Conservation (phyloP, 2,797 vertebrate species). For the Cuniculus paca region DNA sequence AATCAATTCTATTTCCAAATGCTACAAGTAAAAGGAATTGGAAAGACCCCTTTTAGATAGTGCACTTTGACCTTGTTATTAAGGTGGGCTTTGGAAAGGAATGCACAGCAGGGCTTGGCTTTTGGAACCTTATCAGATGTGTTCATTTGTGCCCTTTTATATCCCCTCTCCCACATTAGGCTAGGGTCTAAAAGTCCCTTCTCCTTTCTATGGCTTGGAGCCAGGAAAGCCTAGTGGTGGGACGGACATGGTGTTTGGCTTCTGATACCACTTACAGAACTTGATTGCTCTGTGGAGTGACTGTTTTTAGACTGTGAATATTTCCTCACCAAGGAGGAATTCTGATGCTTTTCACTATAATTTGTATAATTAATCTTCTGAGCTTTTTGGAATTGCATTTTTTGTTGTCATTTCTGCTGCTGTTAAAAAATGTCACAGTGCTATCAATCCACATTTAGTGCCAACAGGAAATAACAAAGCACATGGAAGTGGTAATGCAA, state of each 20-base stretch:
- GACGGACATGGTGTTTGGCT: conserved; percentile 61
- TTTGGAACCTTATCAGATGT: conserved; percentile 23
- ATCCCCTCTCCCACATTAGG: background rate
- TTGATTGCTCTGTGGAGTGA: conserved; percentile 9
- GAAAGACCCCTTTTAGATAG: background rate
- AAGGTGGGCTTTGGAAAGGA: conserved; percentile 8
- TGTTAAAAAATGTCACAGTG: conserved; percentile 74
- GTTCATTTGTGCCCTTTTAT: conserved; percentile 14
- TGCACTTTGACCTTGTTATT: conserved; percentile 31
- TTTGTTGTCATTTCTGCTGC: conserved; percentile 48
- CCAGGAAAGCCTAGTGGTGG: conserved; percentile 46
- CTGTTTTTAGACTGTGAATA: background rate
- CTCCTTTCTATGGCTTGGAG: conserved; percentile 3
- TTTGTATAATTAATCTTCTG: conserved; percentile 78
- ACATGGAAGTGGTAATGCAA: conserved; percentile 39
- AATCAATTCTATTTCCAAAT: conserved; percentile 59
- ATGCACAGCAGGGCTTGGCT: background rate
- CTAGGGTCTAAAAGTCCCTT: conserved; percentile 26
- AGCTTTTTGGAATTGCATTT: conserved; percentile 55
- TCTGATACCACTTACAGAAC: conserved; percentile 61
- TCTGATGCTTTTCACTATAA: conserved; percentile 66
- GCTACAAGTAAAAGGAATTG: background rate
- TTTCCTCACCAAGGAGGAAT: conserved; percentile 59
- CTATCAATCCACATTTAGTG: conserved; percentile 57
- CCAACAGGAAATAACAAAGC: conserved; percentile 37